phyloP scores from a whole-genome alignment of 2,888 invertebrate species.

The Sphaeridia pumilis region DNA sequence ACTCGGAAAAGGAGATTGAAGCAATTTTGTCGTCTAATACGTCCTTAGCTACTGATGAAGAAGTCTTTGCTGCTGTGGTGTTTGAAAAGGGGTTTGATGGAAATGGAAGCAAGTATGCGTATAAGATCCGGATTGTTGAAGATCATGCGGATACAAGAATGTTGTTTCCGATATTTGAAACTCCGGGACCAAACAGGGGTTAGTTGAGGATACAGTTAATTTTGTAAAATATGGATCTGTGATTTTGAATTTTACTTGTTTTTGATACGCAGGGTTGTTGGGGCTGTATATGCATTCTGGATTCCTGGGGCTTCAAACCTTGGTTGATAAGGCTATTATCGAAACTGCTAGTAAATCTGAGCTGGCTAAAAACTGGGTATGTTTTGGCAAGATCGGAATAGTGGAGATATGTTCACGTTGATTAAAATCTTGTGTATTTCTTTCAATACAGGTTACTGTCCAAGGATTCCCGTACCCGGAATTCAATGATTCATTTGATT shows the following conservation, averaged over 20 bases:
- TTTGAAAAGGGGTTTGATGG: constrained; percentile 25
- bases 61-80: constrained; percentile 23
- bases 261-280: too few species aligned
- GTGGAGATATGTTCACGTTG: too few species aligned
- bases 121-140: constrained; percentile 29
- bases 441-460: constrained; percentile 40
- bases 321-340: constrained; percentile 32
- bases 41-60: neutral
- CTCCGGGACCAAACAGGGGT: constrained; percentile 26
- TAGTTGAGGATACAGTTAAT: too few species aligned
- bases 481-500: constrained; percentile 36
- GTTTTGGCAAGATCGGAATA: too few species aligned
- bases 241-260: too few species aligned
- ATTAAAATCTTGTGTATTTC: too few species aligned
- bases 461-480: constrained; percentile 51
- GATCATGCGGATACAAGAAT: constrained; percentile 17
- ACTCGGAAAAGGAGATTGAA: constrained; percentile 31
- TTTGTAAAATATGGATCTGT: too few species aligned
- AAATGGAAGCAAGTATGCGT: constrained; percentile 15
- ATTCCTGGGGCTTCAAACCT: constrained; percentile 33
- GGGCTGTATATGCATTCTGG: constrained; percentile 33
- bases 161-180: constrained; percentile 28
- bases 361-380: constrained; percentile 8
- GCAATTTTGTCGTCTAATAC: too few species aligned
- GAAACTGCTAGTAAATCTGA: constrained; percentile 14